Percentiles rank a stretch among this genome's conserved stretches.
These are phyloP conservation scores for Alectura lathami DNA, from an alignment of 2,113 vertebrate species.

Conservation along the genomic window DNA sequence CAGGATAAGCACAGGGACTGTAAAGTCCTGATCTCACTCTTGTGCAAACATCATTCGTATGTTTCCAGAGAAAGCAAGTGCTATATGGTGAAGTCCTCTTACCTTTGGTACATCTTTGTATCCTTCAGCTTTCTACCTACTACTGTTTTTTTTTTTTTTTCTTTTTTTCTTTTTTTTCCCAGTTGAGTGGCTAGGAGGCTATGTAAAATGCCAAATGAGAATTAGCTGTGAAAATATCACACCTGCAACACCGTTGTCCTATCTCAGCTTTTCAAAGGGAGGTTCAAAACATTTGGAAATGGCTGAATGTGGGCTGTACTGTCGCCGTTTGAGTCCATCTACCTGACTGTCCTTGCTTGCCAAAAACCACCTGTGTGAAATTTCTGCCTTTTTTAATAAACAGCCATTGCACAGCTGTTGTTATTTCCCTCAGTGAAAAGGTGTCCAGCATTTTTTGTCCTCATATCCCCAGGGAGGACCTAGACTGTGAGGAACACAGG, in stretches of 20 bases:
- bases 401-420: too few relatives aligned
- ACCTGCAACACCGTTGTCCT: not conserved
- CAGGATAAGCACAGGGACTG: not conserved
- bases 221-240: not conserved
- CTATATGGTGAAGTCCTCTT: not conserved
- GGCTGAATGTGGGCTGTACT: not conserved
- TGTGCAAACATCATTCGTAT: too few relatives aligned
- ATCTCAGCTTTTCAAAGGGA: not conserved
- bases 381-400: not conserved
- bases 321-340: not conserved
- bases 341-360: not conserved
- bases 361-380: not conserved
- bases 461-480: not conserved
- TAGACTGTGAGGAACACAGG: not conserved
- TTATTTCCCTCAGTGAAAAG: not conserved
- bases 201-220: not conserved
- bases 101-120: not conserved
- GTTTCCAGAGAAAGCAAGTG: not conserved
- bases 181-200: not conserved
- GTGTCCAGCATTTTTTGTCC: not conserved
- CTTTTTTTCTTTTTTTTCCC: not conserved
- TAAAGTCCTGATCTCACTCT: not conserved
- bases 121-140: not conserved
- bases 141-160: not conserved
- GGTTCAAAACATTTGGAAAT: not conserved